phyloP scores from a whole-genome alignment of 2,888 invertebrate species.

The Piscicola geometra region DNA sequence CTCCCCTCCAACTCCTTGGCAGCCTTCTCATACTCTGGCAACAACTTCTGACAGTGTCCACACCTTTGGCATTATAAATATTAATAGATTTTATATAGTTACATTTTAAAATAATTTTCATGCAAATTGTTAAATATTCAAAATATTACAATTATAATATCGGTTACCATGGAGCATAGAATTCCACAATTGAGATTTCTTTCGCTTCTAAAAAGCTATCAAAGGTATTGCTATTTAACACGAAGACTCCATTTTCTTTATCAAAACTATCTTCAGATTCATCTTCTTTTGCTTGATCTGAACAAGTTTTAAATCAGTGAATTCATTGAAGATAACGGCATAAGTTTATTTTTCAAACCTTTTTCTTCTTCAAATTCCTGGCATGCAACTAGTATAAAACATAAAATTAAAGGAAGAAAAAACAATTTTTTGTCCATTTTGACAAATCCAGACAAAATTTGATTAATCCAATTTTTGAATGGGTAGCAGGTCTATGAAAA shows the following conservation, averaged over 20 bases:
- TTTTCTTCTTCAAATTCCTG: no score
- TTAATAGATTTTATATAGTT: background rate
- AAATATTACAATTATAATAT: background rate
- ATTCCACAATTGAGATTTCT: constrained; percentile 56
- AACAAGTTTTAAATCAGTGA: background rate
- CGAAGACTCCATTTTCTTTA: constrained; percentile 56
- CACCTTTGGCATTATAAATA: constrained; percentile 54
- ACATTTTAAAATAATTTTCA: background rate
- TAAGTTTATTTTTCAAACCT: no score
- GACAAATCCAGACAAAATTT: no score
- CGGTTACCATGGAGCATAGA: constrained; percentile 54
- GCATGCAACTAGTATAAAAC: no score
- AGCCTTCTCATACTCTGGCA: constrained; percentile 60
- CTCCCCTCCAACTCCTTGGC: constrained; percentile 55
- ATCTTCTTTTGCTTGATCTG: background rate
- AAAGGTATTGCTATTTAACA: constrained; percentile 58
- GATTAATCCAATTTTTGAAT: no score
- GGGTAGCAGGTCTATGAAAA: no score
- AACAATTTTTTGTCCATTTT: no score
- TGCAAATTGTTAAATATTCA: constrained; percentile 31
- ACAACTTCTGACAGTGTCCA: constrained; percentile 59
- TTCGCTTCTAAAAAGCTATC: constrained; percentile 55
- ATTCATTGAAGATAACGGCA: no score
- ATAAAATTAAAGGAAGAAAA: no score
- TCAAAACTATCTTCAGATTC: background rate